Base-by-base conservation (phyloP, 2,888 invertebrate genomes). In the Tetranychus piercei region DNA sequence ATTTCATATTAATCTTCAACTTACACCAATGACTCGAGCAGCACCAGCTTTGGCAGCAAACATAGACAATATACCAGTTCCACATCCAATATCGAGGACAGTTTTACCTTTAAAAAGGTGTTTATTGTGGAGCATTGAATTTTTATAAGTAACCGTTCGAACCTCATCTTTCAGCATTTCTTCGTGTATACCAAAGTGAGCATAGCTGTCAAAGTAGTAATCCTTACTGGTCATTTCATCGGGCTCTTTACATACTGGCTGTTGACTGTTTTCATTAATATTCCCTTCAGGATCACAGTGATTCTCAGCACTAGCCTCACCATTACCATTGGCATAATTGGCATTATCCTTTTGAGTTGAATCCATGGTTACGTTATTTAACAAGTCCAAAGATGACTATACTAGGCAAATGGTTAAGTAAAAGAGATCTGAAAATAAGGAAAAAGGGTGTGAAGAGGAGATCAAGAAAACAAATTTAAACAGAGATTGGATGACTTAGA, bases 111-210 rank as follows among this genome's bases (percentile, higher is more conserved):
- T 91, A 84, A 99, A 97, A 77, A 99, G 86, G 84, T 99, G 99
- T 84, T 92, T 94, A 84, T 99, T 99, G 85, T 99, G 95, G 82
- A 94, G 94, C 92, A 99, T 97, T 15, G 99, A 94, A 82, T 97
- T 97, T 74, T 96, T 89, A 83, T 99, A 99, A 1, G 97, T 97
- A 77, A 94, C 86, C 20, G 99, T 99, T 75, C 99, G 88, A 44
- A 99, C 95, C 87, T 99, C 97, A 83, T 99, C 99, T 84, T 99
- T 99, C 77, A 99, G 85, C 99, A 99, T 99, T 85, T 99, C 99
- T 85, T 99, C 99, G 82, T 99, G 99, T 80, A 99, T 99, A 71
- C 97, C 99, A 83, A 99, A 99, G 85, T 99, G 99, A 73, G 99
- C 99, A 22, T 99, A 99, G 0, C 97, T 99, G 84, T 99, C 99